Percentiles rank a stretch among this genome's conserved stretches.
phyloP scores from a whole-genome alignment of 1,140 invertebrate genomes.

The Aphelenchoides fujianensis region DNA sequence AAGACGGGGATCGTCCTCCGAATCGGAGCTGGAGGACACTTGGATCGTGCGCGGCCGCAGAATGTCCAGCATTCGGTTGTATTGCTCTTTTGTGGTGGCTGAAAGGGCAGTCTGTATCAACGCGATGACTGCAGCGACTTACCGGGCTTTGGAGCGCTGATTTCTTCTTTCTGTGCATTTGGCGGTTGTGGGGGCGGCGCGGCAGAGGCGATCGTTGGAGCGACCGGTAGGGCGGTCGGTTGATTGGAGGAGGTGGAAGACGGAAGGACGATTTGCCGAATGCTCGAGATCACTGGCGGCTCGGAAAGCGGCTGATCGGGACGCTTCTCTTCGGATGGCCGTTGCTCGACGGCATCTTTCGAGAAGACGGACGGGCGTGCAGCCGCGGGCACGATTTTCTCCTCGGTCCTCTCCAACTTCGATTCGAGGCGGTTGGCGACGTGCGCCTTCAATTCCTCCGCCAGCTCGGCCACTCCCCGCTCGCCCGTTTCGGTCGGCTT shows the following conservation, averaged over 20 bases:
- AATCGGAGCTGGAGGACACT: neutral
- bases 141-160: no score
- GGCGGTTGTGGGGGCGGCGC: neutral
- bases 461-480: neutral
- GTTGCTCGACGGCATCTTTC: no score
- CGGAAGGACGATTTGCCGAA: slow-evolving; percentile 2
- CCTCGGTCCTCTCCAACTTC: no score
- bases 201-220: no score
- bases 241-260: no score
- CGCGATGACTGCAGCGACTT: neutral
- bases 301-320: no score
- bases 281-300: neutral
- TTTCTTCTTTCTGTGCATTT: neutral
- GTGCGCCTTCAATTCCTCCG: neutral
- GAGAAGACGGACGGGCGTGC: no score
- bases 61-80: slow-evolving; percentile 13
- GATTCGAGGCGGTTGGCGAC: neutral
- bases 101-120: neutral
- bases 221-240: no score
- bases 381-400: no score
- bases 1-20: neutral
- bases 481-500: neutral
- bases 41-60: neutral
- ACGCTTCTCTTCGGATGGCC: no score
- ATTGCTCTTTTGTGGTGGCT: neutral